Percentiles rank a stretch among this genome's conserved stretches.
Conservation (phyloP, 2,797 vertebrate genomes). For the Alauda arvensis region DNA sequence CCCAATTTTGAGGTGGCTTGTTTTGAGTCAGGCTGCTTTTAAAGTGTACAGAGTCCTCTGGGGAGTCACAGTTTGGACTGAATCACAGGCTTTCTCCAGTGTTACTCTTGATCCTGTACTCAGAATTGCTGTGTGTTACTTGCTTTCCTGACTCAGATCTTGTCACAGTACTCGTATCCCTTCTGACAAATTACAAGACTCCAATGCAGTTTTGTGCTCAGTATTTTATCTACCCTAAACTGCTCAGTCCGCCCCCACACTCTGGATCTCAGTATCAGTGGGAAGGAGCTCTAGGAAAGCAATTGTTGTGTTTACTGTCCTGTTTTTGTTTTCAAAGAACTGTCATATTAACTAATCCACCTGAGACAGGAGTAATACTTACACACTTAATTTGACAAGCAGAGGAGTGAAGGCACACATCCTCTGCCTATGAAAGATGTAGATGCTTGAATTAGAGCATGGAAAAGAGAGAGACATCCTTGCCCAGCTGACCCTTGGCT, state of each 20-base stretch:
- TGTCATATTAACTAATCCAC: not conserved
- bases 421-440: not conserved
- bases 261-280: not conserved
- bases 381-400: not conserved
- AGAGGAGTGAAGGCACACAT: not conserved
- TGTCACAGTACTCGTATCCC: not conserved
- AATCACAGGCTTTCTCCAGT: not conserved
- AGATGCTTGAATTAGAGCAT: not conserved
- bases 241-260: not conserved
- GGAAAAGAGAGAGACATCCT: not conserved
- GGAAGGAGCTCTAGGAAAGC: not conserved
- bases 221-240: not conserved
- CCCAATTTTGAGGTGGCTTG: not conserved
- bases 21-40: not conserved
- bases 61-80: not conserved
- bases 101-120: not conserved
- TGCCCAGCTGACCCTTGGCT: not conserved
- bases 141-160: not conserved
- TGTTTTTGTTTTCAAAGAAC: constrained; percentile 33
- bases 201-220: not conserved
- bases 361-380: not conserved
- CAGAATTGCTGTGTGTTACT: not conserved
- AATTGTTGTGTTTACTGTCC: not conserved
- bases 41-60: not conserved
- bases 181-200: constrained; percentile 13